Percentiles rank a stretch among this genome's conserved stretches.
Evolutionary conservation across 2,797 vertebrate genomes (phyloP).

Genomic region (Chaunax sp.): DNA sequence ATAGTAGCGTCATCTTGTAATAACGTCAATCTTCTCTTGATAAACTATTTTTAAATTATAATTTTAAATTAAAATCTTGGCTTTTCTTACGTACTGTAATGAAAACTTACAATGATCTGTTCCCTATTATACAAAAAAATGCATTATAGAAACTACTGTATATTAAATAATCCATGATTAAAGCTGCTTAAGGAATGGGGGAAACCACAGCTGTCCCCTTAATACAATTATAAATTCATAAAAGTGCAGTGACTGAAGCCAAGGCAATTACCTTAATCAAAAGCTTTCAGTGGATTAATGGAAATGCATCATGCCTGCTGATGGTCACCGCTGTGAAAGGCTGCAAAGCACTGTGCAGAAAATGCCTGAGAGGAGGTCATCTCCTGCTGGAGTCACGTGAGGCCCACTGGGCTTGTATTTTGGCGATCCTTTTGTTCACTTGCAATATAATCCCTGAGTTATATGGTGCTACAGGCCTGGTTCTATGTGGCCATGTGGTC

Average conservation of each 20-base stretch:
- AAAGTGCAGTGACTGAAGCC: constrained; percentile 46
- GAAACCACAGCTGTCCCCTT: no score
- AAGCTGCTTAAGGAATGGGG: constrained; percentile 15
- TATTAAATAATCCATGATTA: constrained; percentile 18
- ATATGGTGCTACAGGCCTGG: no score
- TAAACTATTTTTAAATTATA: no score
- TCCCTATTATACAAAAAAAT: constrained; percentile 15
- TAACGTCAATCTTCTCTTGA: no score
- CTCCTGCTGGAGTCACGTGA: constrained; percentile 13
- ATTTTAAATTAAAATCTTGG: no score
- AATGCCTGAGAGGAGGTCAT: constrained; percentile 30
- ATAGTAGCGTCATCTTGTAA: no score
- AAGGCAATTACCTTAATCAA: constrained; percentile 59
- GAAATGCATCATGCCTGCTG: constrained; percentile 47
- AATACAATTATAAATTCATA: constrained; percentile 42
- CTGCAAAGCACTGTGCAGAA: background rate
- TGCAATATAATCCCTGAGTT: no score
- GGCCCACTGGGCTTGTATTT: constrained; percentile 2
- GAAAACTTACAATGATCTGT: constrained; percentile 2
- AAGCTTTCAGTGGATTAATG: constrained; percentile 57
- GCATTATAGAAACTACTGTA: constrained; percentile 22
- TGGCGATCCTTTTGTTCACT: constrained; percentile 27
- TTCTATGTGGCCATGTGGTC: no score
- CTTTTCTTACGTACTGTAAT: background rate
- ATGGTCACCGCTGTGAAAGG: constrained; percentile 24